Base-by-base conservation (phyloP, 2,113 vertebrate species). In the Mugil cephalus region DNA sequence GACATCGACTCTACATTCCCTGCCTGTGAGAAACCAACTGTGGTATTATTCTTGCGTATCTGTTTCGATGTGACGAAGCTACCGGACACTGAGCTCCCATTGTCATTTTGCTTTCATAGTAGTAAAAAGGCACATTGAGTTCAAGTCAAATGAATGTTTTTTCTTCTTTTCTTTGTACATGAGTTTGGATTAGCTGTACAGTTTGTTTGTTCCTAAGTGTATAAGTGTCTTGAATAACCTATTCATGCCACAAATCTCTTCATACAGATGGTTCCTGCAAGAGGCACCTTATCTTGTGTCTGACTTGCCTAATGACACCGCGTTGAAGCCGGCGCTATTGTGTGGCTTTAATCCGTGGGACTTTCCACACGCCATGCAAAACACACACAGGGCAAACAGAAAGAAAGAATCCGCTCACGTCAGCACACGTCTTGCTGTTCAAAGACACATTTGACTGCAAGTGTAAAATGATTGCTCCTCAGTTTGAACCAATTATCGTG, bases 401-500 rank as follows among this genome's bases (percentile, higher is more conserved):
- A 10, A 38, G 66, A 64, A 88, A 91, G 84, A 91, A 92, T 91
- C 81, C 79, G 21, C 38, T 80, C 90, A 45, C 56, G 89, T 90
- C 90, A 84, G 83, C 83, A 85, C 92, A 91, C n/a, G 86, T 75
- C 87, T 81, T 12, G 0, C 39, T 59, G 68, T 84, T 88, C 85
- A 85, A 88, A 90, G 86, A 72, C 77, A 78, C 84, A 45, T 87
- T 86, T 73, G 71, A 79, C 86, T 80, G 60, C 70, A 78, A 85
- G 79, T 86, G 88, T 83, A 83, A 87, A 89, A 90, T 88, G 77
- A 91, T 85, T 90, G 87, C 84, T 73, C 73, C 56, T 82, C 56
- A 65, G 70, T 87, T 80, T 80, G 79, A 84, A 72, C 54, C 83
- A 90, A 90, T 93, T 92, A 89, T 90, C 81, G 77, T n/a, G 56